phyloP scores from a whole-genome alignment of 2,888 invertebrate species.

The Deilephila elpenor region DNA sequence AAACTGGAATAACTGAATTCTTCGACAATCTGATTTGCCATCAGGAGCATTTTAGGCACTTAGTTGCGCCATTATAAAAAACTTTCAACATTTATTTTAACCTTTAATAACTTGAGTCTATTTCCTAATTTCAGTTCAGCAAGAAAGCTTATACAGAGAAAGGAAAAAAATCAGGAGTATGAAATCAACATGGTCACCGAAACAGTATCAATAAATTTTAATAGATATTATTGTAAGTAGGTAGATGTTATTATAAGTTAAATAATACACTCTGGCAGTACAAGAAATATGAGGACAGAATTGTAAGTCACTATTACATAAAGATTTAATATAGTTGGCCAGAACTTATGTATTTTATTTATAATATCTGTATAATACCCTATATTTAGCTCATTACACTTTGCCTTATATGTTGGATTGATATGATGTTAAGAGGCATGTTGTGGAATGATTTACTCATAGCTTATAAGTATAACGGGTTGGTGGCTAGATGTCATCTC shows the following conservation, averaged over 20 bases:
- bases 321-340: slow-evolving; percentile 6
- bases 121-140: slow-evolving; percentile 86
- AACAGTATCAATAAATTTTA: neutral
- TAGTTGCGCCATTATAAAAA: too few relatives aligned
- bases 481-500: too few relatives aligned
- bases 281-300: neutral
- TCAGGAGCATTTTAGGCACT: too few relatives aligned
- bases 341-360: slow-evolving; percentile 9
- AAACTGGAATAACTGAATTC: too few relatives aligned
- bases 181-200: slow-evolving; percentile 56
- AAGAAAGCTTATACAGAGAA: slow-evolving; percentile 83
- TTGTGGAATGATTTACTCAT: too few relatives aligned
- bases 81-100: too few relatives aligned
- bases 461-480: too few relatives aligned
- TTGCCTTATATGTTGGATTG: too few relatives aligned
- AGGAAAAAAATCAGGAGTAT: slow-evolving; percentile 90
- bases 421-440: too few relatives aligned
- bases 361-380: neutral
- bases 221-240: slow-evolving; percentile 43
- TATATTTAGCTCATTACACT: neutral
- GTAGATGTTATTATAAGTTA: slow-evolving; percentile 30
- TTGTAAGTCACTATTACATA: neutral
- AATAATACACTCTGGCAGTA: slow-evolving; percentile 28
- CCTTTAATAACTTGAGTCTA: too few relatives aligned
- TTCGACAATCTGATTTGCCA: too few relatives aligned